phyloP scores from a whole-genome alignment of 2,113 vertebrate genomes.

The Dromas ardeola region DNA sequence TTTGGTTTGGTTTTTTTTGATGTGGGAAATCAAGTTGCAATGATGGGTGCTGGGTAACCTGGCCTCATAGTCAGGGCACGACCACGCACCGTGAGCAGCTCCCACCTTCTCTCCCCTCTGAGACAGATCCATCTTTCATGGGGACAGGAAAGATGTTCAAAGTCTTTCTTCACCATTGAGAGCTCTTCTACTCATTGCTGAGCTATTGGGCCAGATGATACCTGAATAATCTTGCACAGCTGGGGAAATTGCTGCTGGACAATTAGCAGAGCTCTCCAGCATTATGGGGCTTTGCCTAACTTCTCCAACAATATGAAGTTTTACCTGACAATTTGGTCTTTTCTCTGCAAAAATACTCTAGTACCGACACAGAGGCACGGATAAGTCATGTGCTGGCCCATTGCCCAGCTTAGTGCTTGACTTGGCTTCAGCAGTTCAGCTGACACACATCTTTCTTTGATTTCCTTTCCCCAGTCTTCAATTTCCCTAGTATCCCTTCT shows the following conservation, averaged over 20 bases:
- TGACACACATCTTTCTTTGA: background rate
- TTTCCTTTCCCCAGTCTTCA: background rate
- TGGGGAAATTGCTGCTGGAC: background rate
- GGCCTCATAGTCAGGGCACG: background rate
- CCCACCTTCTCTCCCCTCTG: background rate
- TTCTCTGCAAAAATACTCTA: background rate
- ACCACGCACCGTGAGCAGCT: background rate
- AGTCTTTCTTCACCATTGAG: background rate
- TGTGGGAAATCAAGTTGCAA: background rate
- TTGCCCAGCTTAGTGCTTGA: background rate
- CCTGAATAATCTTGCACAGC: background rate
- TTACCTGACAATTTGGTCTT: background rate
- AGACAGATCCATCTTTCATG: background rate
- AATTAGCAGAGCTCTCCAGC: background rate
- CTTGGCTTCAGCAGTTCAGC: slow-evolving; percentile 5
- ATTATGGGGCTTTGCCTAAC: background rate
- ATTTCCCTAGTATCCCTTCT: background rate
- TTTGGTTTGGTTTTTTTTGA: background rate
- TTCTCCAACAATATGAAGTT: background rate
- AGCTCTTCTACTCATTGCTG: background rate
- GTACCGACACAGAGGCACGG: background rate
- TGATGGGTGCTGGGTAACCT: background rate
- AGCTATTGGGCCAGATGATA: background rate
- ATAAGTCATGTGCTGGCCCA: background rate
- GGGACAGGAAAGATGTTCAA: background rate